A percentile compares a stretch with the other conserved stretches of the same genome.
Conservation (phyloP, 2,797 vertebrate species). For the Poeciliopsis paucimaculata region DNA sequence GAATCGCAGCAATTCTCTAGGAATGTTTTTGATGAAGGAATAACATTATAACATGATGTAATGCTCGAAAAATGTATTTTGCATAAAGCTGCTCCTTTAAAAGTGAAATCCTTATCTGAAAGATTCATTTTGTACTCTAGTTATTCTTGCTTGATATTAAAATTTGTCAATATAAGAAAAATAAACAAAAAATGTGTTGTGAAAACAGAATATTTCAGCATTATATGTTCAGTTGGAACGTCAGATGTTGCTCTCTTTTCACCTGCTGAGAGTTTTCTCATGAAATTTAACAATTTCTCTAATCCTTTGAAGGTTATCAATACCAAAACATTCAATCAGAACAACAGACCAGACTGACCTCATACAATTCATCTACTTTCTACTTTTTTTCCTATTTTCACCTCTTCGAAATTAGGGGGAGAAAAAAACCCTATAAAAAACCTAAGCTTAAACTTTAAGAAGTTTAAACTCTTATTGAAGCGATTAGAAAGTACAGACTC, state of each 20-base stretch:
- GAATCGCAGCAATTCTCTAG: too few relatives aligned
- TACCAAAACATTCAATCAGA: neutral
- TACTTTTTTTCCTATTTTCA: neutral
- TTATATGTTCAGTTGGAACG: neutral
- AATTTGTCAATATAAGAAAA: too few relatives aligned
- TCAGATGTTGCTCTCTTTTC: too few relatives aligned
- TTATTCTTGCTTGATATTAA: neutral
- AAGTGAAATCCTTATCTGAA: neutral
- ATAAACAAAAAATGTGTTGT: neutral
- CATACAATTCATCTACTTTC: neutral
- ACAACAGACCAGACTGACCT: constrained; percentile 1
- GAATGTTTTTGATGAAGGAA: too few relatives aligned
- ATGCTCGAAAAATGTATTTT: too few relatives aligned
- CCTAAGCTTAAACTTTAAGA: too few relatives aligned
- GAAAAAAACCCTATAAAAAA: neutral
- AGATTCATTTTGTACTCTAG: neutral
- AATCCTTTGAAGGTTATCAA: neutral
- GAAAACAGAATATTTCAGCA: neutral
- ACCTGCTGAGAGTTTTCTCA: neutral
- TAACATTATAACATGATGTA: too few relatives aligned
- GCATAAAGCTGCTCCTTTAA: neutral
- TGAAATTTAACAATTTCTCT: neutral
- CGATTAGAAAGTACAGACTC: neutral
- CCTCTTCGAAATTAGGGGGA: neutral
- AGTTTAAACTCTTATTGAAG: constrained; percentile 1